Base-by-base conservation (phyloP, 2,888 invertebrate genomes). In the Nipponacmea schrenckii region DNA sequence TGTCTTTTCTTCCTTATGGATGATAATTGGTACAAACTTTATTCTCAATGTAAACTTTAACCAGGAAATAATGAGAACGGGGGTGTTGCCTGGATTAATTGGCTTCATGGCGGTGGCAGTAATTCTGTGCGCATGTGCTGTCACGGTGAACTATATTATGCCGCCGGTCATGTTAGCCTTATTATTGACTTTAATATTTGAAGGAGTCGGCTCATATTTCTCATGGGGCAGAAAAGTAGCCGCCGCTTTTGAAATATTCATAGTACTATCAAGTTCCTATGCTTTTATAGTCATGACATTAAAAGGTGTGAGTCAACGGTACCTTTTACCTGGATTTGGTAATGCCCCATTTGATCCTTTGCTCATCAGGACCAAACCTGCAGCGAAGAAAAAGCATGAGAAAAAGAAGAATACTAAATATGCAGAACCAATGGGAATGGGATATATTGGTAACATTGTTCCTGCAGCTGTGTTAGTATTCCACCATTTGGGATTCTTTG, bases 371-470 rank as follows among this genome's bases (percentile, higher is more conserved):
- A 77, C 77, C n/a, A 78, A 73, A 39, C 73, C 77, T 10, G 69
- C 73, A 24, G 67, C 74, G 12, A 71, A 74, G n/a, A 73, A 75
- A 7, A 74, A 78, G 26, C 78, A 79, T 63, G 82, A 82, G 68
- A 78, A 77, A 39, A 77, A 76, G 73, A 82, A 82, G 72, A 78
- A 80, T 67, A 80, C 82, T 3, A 80, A 80, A 46, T 81, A 82
- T 70, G 78, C 80, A 1, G 82, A 82, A 64, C 82, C 82, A 3
- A 80, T 81, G 80, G 82, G 81, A 10, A 74, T 82, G 75, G 82
- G 82, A 10, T 82, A 80, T 71, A 74, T 81, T n/a, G 82, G 80
- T 15, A 82, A 78, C 71, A 78, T 80, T 10, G 79, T 82, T 0
- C 82, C 82, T 3, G 77, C 80, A 15, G 71, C 74, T 0, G 77